Evolutionary conservation across 1,140 invertebrate genomes (phyloP), one percentile per base, ranked within the genome.

Genomic region (Oreohelix idahoensis): DNA sequence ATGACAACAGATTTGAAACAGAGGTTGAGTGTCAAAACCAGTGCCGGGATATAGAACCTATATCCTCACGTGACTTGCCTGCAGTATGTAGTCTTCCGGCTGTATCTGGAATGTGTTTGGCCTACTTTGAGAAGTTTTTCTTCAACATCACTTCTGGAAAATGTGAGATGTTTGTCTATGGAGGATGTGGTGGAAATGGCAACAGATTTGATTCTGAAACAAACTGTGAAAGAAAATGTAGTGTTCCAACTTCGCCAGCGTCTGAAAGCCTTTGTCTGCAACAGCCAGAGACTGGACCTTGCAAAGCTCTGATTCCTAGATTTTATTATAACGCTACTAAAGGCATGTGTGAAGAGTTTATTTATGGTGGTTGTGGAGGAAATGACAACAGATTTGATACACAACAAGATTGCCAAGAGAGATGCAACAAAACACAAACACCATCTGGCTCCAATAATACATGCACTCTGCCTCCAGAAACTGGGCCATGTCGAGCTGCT

Each of bases 401-500:
- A 51, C 0, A 49, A 26, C 0, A 5, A 53, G 75, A 49, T 0
- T 77, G 75, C 51, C 0, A 42, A 38, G 36, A 42, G 17, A 42
- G 38, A 74, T 23, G 45, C 0, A 35, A 13, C 36, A 35, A 20
- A 8, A n/a, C 38, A 29, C 23, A 20, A 8, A n/a, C 38, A 29
- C 23, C 51, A 11, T 20, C 51, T 4, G 5, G 5, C 5, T 10
- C 10, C 2, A 26, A 17, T n/a, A 0, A 26, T 42, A 0, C 29
- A 35, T 74, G 71, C 23, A 38, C 26, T 5, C 71, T 74, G 17
- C 35, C 71, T 20, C 26, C 38, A 35, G 71, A 74, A 1, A 38
- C 77, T 0, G 87, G 86, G 23, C 79, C 38, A 1, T 88, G 86
- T 49, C 38, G 39, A 71, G 84, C 78, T 20, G 35, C 36, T 32